These are phyloP conservation scores for Porites lobata DNA, from an alignment of 92 coral and sea anemone genomes.

Conservation along the genomic window DNA sequence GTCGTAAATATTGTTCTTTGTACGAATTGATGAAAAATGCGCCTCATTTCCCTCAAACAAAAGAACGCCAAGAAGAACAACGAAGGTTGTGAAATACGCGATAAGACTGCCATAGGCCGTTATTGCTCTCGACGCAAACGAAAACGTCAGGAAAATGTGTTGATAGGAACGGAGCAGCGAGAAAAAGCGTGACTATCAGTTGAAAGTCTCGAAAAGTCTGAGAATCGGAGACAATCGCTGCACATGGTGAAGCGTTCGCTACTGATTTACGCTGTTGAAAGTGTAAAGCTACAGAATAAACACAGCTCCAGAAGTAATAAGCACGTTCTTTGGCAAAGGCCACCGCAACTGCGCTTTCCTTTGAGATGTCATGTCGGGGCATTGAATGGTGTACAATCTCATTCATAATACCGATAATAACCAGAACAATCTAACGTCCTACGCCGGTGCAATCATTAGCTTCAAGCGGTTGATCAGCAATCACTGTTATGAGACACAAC, in stretches of 20 bases:
- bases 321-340: conserved; percentile 74
- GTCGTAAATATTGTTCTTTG: conserved; percentile 1
- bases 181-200: background rate
- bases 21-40: conserved; percentile 15
- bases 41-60: conserved; percentile 5
- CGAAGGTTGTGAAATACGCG: background rate
- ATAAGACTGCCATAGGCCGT: background rate
- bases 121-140: background rate
- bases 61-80: background rate
- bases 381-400: conserved; percentile 88
- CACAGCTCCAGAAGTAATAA: conserved; percentile 77
- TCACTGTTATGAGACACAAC: conserved; percentile 95
- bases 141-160: background rate
- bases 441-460: conserved; percentile 89
- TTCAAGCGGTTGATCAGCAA: conserved; percentile 76
- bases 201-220: background rate
- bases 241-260: conserved; percentile 24
- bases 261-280: conserved; percentile 44
- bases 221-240: conserved; percentile 25
- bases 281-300: conserved; percentile 77
- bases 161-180: conserved; percentile 1
- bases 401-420: conserved; percentile 84
- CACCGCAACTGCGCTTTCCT: conserved; percentile 88
- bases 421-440: conserved; percentile 75
- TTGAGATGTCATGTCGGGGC: conserved; percentile 91